These are phyloP conservation scores for Iselma pallidipennis DNA, from an alignment of 2,888 invertebrate genomes.

Conservation along the genomic window DNA sequence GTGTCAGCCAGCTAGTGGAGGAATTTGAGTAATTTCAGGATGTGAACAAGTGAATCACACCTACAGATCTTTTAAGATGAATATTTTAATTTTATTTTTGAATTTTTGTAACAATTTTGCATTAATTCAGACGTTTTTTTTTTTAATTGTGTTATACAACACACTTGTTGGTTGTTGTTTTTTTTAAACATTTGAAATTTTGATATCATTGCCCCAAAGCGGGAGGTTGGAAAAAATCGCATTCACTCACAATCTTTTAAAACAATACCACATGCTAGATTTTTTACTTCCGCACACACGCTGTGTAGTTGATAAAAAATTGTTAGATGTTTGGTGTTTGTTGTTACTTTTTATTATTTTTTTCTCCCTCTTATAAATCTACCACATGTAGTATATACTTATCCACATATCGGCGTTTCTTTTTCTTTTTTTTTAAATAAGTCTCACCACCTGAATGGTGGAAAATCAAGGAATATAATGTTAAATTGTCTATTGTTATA, in stretches of 20 bases:
- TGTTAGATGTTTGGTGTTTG: conserved; percentile 13
- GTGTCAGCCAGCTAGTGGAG: conserved; percentile 28
- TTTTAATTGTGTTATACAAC: no score
- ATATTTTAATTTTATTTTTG: background rate
- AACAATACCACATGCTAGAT: conserved; percentile 28
- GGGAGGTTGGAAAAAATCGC: conserved; percentile 35
- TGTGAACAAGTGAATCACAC: conserved; percentile 29
- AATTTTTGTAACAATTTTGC: no score
- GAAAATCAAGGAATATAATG: background rate
- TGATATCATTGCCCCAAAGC: conserved; percentile 12
- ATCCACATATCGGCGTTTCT: no score
- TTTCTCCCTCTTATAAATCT: conserved; percentile 9
- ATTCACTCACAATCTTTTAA: conserved; percentile 21
- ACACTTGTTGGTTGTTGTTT: no score
- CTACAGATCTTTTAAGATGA: conserved; percentile 8
- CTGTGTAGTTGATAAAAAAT: conserved; percentile 36
- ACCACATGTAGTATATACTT: conserved; percentile 15
- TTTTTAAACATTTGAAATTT: no score
- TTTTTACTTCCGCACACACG: conserved; percentile 39
- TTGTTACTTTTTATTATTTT: conserved; percentile 12
- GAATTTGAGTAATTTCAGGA: conserved; percentile 35
- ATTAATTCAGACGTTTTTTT: no score
- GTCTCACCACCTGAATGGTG: conserved; percentile 1
- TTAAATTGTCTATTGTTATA: background rate
- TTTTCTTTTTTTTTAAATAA: conserved; percentile 10